Evolutionary conservation across 2,888 invertebrate species (phyloP).

Genomic region (Ormyrus pomaceus): DNA sequence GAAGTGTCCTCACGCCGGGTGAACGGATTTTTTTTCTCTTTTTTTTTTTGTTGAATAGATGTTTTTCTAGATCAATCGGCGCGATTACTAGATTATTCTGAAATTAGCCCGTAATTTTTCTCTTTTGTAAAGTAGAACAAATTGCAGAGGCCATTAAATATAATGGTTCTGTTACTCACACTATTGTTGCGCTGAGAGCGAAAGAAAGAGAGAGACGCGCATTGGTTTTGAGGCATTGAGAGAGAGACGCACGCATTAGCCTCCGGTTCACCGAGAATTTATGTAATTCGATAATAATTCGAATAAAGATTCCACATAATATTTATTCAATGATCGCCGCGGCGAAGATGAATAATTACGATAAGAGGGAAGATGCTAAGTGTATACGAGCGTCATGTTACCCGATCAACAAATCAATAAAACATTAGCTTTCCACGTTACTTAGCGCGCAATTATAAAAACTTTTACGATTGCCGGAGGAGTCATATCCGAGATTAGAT

Average conservation of each 20-base stretch:
- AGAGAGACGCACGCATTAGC: too few relatives aligned
- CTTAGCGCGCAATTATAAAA: too few relatives aligned
- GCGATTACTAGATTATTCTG: background rate
- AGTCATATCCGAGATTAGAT: too few relatives aligned
- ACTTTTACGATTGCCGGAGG: too few relatives aligned
- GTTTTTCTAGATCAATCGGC: background rate
- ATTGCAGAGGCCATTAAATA: background rate
- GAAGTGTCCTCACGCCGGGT: too few relatives aligned
- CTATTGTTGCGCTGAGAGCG: background rate
- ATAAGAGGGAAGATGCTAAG: background rate
- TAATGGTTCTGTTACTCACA: slow-evolving; percentile 1
- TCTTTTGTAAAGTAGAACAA: slow-evolving; percentile 10
- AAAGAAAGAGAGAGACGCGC: too few relatives aligned
- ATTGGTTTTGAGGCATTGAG: too few relatives aligned
- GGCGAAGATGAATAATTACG: background rate
- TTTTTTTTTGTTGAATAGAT: too few relatives aligned
- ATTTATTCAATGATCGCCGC: background rate
- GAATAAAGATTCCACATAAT: background rate
- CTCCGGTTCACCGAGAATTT: background rate
- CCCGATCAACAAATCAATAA: too few relatives aligned
- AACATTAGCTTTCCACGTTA: too few relatives aligned
- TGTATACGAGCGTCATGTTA: too few relatives aligned
- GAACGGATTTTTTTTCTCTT: too few relatives aligned
- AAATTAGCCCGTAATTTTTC: background rate
- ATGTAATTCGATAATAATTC: background rate